Evolutionary conservation across 1,140 invertebrate species (phyloP).

Genomic region (Drosophila jambulina): DNA sequence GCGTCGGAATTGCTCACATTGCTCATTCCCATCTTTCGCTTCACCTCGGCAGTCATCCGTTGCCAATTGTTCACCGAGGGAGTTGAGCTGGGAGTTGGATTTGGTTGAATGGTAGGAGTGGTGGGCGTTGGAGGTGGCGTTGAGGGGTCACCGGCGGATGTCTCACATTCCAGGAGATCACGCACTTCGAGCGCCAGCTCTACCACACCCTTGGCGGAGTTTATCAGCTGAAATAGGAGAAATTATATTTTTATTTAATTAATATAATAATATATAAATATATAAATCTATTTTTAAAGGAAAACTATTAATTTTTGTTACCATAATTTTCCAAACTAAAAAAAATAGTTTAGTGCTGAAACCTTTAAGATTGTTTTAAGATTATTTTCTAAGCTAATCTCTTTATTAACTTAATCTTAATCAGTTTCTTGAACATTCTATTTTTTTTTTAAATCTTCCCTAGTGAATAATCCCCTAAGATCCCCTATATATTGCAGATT

Average conservation of each 20-base stretch:
- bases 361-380: too few species aligned
- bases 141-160: not conserved
- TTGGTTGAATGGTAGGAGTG: not conserved
- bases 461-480: not conserved
- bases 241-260: not conserved
- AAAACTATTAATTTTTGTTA: too few species aligned
- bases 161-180: conserved; percentile 55
- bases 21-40: conserved; percentile 78
- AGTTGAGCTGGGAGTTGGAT: not conserved
- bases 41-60: conserved; percentile 70
- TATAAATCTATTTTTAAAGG: too few species aligned
- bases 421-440: too few species aligned
- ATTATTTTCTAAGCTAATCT: too few species aligned
- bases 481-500: not conserved
- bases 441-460: not conserved
- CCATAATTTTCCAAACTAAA: too few species aligned
- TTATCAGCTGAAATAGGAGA: conserved; percentile 54
- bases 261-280: too few species aligned
- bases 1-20: conserved; percentile 47
- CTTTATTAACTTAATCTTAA: too few species aligned
- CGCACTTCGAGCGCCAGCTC: conserved; percentile 75
- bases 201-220: conserved; percentile 74
- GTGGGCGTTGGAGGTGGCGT: conserved; percentile 3
- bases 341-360: too few species aligned
- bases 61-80: conserved; percentile 66